A percentile compares a stretch with the other conserved stretches of the same genome.
Evolutionary conservation across 2,797 vertebrate species (phyloP).

Genomic region (Crenichthys baileyi): DNA sequence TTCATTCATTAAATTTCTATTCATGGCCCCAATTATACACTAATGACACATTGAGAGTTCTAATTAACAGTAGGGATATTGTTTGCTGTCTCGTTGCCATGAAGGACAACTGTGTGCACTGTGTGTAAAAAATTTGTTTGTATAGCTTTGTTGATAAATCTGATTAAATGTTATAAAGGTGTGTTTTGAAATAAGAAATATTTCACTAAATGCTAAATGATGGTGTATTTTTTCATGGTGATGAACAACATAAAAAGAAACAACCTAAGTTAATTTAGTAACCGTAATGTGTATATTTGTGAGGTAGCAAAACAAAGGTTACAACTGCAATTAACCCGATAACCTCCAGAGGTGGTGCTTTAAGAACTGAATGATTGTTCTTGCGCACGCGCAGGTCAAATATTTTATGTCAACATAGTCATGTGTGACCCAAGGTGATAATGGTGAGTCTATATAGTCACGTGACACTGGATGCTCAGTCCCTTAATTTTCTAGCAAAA

Average conservation of each 20-base stretch:
- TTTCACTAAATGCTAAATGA: neutral
- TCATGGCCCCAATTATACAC: constrained; percentile 57
- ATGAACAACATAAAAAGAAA: neutral
- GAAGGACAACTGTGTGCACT: constrained; percentile 42
- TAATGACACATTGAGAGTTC: constrained; percentile 60
- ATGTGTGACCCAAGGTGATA: no score
- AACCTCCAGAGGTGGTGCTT: no score
- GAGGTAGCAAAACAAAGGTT: neutral
- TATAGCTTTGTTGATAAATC: neutral
- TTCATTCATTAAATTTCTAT: constrained; percentile 72
- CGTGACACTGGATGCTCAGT: no score
- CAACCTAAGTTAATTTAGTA: neutral
- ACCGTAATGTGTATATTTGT: neutral
- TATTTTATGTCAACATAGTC: no score
- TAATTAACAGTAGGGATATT: constrained; percentile 56
- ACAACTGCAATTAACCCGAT: no score
- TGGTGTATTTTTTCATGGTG: neutral
- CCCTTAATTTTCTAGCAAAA: no score
- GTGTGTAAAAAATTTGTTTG: constrained; percentile 4
- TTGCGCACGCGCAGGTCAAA: no score
- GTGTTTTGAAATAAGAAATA: neutral
- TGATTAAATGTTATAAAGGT: neutral
- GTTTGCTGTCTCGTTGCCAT: constrained; percentile 42
- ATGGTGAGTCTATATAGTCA: no score
- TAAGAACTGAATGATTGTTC: no score